Percentiles rank a stretch among this genome's conserved stretches.
phyloP scores from a whole-genome alignment of 2,797 vertebrate genomes.

The Poeciliopsis infans region DNA sequence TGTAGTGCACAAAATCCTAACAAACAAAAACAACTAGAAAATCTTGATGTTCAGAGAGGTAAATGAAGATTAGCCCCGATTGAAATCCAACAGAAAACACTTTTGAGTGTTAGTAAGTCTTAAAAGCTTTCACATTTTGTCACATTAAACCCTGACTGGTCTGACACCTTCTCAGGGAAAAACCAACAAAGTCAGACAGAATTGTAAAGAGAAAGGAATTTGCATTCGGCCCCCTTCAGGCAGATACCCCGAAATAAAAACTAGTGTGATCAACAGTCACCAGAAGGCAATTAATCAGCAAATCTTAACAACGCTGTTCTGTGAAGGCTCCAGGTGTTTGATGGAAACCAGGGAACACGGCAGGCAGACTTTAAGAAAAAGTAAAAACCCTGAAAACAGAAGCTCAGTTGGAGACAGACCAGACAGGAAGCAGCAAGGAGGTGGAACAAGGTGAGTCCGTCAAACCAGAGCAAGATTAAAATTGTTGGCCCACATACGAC shows the following conservation, averaged over 20 bases:
- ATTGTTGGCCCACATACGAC: background rate
- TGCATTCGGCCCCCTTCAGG: background rate
- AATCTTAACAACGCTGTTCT: background rate
- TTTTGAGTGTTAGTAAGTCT: background rate
- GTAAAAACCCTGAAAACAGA: background rate
- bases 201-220: background rate
- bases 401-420: background rate
- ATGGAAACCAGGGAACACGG: background rate
- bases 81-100: slow-evolving; percentile 10
- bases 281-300: background rate
- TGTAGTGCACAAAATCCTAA: slow-evolving; percentile 37
- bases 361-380: background rate
- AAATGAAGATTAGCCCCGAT: background rate
- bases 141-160: background rate
- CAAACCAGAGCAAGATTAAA: background rate
- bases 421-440: background rate
- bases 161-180: background rate
- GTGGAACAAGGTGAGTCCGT: background rate
- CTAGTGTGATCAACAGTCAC: background rate
- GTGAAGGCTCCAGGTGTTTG: background rate
- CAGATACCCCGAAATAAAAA: background rate
- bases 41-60: slow-evolving; percentile 5
- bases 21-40: slow-evolving; percentile 20
- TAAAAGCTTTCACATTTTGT: background rate
- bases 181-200: background rate